phyloP scores from a whole-genome alignment of 2,797 vertebrate genomes.

The Chrosomus eos region DNA sequence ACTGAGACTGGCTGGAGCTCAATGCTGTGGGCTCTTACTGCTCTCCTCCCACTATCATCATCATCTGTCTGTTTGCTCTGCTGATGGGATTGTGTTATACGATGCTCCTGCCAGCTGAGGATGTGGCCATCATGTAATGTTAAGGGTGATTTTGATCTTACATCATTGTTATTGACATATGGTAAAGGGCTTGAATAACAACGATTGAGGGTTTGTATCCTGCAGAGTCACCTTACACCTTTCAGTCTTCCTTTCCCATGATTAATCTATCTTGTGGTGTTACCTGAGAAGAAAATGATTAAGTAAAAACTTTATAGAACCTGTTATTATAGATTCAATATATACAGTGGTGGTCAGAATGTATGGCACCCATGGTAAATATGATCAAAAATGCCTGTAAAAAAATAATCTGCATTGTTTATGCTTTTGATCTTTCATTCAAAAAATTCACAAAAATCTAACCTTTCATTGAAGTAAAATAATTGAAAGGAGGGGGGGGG shows the following conservation, averaged over 20 bases:
- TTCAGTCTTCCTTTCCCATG: not conserved
- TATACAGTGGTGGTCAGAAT: no score
- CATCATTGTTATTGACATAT: not conserved
- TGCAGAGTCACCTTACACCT: not conserved
- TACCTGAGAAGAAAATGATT: not conserved
- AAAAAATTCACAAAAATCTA: no score
- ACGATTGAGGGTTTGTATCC: not conserved
- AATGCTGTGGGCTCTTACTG: conserved; percentile 3
- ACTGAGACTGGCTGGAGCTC: conserved; percentile 58
- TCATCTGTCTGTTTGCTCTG: conserved; percentile 68
- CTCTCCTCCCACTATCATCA: conserved; percentile 58
- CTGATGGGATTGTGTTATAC: conserved; percentile 58
- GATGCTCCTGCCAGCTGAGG: not conserved
- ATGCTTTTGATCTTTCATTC: no score
- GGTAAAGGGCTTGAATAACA: not conserved
- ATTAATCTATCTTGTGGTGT: not conserved
- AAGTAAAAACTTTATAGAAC: not conserved
- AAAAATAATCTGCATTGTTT: no score
- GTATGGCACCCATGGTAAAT: no score
- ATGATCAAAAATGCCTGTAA: no score
- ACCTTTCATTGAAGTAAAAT: no score
- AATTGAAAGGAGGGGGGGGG: no score
- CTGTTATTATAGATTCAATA: not conserved
- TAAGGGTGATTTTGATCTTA: not conserved
- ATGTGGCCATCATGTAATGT: not conserved